These are phyloP conservation scores for Phyto melanocephala DNA, from an alignment of 2,888 invertebrate genomes.

Conservation along the genomic window DNA sequence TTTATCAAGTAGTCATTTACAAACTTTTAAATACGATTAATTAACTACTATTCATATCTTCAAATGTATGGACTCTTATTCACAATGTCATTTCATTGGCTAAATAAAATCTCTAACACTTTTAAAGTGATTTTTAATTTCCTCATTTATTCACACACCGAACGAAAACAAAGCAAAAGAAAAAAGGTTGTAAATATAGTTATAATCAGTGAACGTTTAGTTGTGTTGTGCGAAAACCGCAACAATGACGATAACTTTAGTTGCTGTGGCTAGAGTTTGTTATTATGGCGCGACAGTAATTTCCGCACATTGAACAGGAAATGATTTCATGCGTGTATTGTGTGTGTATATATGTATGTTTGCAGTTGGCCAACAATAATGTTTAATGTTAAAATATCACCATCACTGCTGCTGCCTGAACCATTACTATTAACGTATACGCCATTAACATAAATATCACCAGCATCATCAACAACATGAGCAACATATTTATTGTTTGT, in stretches of 20 bases:
- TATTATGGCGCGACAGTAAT: constrained; percentile 55
- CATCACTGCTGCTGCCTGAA: not conserved
- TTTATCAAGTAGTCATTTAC: no score
- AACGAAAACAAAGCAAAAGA: no score
- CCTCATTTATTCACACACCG: no score
- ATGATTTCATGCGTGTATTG: constrained; percentile 46
- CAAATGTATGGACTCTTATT: no score
- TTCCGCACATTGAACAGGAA: constrained; percentile 60
- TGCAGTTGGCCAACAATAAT: constrained; percentile 38
- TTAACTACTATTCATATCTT: no score
- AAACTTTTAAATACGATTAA: no score
- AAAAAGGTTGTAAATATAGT: no score
- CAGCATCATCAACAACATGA: constrained; percentile 1
- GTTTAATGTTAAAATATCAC: constrained; percentile 15
- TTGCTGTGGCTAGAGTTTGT: constrained; percentile 4
- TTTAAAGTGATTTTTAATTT: no score
- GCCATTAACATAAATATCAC: not conserved
- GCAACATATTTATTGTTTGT: not conserved
- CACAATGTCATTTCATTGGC: no score
- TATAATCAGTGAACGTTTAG: not conserved
- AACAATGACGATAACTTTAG: constrained; percentile 4
- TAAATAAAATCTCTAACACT: no score
- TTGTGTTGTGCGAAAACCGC: not conserved
- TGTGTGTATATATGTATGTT: constrained; percentile 14
- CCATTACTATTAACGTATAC: not conserved